A percentile compares a stretch with the other conserved stretches of the same genome.
phyloP scores from a whole-genome alignment of 2,797 vertebrate species.

The Dendrocincla fuliginosa region DNA sequence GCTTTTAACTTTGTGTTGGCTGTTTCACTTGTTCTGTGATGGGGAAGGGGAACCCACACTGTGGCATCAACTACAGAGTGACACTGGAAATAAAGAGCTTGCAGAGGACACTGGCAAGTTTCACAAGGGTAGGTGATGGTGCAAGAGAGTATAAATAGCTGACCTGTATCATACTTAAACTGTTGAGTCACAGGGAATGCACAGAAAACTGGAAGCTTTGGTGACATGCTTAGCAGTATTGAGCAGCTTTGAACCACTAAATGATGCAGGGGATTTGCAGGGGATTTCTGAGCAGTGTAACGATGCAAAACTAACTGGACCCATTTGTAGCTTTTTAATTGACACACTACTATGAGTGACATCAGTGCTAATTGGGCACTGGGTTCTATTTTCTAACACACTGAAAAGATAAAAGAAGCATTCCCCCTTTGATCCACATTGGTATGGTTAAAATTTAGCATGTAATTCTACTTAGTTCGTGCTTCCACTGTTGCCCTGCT shows the following conservation, averaged over 20 bases:
- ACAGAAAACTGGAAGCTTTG: neutral
- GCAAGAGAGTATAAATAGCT: neutral
- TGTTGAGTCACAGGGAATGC: neutral
- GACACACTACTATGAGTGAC: neutral
- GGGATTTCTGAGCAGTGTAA: neutral
- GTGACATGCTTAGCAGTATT: neutral
- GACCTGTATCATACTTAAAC: neutral
- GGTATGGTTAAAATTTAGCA: neutral
- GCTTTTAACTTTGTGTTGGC: neutral
- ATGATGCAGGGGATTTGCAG: neutral
- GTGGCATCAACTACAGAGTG: neutral
- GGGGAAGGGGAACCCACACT: neutral
- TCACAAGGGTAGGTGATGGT: neutral
- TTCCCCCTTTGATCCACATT: neutral
- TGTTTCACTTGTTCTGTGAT: neutral
- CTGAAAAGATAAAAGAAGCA: neutral
- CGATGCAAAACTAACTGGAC: constrained; percentile 5
- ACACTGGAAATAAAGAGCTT: neutral
- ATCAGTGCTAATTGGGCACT: neutral
- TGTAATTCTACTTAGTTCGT: neutral
- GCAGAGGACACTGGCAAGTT: neutral
- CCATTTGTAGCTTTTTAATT: constrained; percentile 4
- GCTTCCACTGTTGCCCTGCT: neutral
- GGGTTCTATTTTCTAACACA: neutral
- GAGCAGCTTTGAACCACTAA: neutral